These are phyloP conservation scores for Poecilia velifera DNA, from an alignment of 2,797 vertebrate species.

Conservation along the genomic window DNA sequence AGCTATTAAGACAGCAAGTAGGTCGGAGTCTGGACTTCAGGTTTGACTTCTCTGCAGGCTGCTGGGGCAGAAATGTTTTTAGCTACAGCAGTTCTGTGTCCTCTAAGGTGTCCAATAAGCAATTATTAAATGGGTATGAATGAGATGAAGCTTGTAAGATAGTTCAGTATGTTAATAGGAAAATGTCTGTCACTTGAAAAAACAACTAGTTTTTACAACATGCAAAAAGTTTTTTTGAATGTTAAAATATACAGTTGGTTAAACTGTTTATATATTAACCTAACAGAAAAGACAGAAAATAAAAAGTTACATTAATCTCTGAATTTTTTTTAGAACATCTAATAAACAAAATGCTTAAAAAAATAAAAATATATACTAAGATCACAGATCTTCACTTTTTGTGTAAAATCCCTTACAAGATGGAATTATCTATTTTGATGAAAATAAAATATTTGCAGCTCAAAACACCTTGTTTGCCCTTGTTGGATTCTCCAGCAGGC, in stretches of 20 bases:
- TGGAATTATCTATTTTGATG: background rate
- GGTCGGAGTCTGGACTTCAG: slow-evolving; percentile 49
- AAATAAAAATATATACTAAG: background rate
- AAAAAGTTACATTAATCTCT: background rate
- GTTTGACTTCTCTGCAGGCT: slow-evolving; percentile 61
- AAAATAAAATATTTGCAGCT: background rate
- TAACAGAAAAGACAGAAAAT: background rate
- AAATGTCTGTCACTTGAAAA: background rate
- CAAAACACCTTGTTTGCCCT: background rate
- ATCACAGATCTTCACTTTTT: background rate
- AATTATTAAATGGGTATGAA: background rate
- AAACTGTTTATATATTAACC: background rate
- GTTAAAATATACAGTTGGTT: background rate
- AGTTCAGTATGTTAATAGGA: background rate
- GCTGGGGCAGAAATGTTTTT: slow-evolving; percentile 63
- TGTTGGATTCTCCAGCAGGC: background rate
- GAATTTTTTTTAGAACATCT: background rate
- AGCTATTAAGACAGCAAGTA: slow-evolving; percentile 32
- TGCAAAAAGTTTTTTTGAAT: background rate
- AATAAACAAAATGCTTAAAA: background rate
- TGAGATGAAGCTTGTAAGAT: background rate
- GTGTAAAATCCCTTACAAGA: background rate
- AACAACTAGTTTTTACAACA: background rate
- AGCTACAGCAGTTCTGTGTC: slow-evolving; percentile 60
- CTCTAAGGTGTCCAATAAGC: slow-evolving; percentile 51